A percentile compares a stretch with the other conserved stretches of the same genome.
Evolutionary conservation across 2,888 invertebrate genomes (phyloP).

Genomic region (Diaphora mendica): DNA sequence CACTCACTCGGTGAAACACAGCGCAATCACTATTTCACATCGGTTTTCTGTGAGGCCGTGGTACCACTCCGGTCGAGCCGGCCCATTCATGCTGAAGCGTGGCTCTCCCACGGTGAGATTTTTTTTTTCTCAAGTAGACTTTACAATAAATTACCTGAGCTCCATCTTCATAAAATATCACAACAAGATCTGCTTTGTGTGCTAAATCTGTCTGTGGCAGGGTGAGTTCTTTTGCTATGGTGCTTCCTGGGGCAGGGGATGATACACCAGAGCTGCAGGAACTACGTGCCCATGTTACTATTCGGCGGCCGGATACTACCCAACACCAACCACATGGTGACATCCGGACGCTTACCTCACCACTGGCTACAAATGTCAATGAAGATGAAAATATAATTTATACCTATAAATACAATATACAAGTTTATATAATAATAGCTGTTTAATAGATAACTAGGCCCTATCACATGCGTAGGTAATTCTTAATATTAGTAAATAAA

Average conservation of each 20-base stretch:
- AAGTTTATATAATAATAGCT: not conserved
- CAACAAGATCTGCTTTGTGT: slow-evolving; percentile 94
- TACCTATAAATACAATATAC: not conserved
- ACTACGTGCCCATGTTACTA: slow-evolving; percentile 94
- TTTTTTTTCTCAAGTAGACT: not conserved
- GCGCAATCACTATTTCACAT: too few relatives aligned
- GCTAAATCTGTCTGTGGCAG: slow-evolving; percentile 97
- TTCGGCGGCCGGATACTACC: slow-evolving; percentile 94
- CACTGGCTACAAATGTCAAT: slow-evolving; percentile 70
- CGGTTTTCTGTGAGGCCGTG: too few relatives aligned
- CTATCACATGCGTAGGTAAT: too few relatives aligned
- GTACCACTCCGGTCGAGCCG: too few relatives aligned
- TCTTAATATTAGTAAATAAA: too few relatives aligned
- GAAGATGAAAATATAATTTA: not conserved
- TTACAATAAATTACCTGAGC: slow-evolving; percentile 63
- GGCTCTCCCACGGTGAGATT: too few relatives aligned
- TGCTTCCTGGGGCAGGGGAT: slow-evolving; percentile 59
- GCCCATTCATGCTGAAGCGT: too few relatives aligned
- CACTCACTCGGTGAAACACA: too few relatives aligned
- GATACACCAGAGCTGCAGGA: slow-evolving; percentile 50
- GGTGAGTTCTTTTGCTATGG: slow-evolving; percentile 93
- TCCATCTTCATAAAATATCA: slow-evolving; percentile 87
- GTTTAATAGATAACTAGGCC: too few relatives aligned
- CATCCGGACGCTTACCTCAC: slow-evolving; percentile 88
- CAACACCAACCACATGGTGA: slow-evolving; percentile 92